These are phyloP conservation scores for Ciconia maguari DNA, from an alignment of 2,113 vertebrate genomes.

Conservation along the genomic window DNA sequence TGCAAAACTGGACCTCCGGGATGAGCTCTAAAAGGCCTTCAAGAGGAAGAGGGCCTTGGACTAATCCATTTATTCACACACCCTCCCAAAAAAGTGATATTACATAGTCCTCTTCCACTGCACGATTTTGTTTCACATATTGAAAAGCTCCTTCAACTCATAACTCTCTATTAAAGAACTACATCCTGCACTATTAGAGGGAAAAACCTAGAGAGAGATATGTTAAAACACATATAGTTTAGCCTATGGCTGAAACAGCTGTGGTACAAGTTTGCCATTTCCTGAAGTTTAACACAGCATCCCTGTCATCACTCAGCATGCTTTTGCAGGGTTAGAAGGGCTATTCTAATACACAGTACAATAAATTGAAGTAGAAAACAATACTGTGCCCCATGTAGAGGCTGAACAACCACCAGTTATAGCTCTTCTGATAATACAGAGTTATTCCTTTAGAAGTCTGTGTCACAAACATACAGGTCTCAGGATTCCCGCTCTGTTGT, in stretches of 20 bases:
- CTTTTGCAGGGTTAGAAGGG: background rate
- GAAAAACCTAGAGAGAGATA: background rate
- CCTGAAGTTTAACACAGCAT: background rate
- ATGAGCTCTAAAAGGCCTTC: background rate
- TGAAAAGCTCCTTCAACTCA: background rate
- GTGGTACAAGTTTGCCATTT: background rate
- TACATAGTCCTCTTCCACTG: background rate
- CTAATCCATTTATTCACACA: background rate
- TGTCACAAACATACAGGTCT: background rate
- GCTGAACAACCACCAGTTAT: background rate
- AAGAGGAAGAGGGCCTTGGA: background rate
- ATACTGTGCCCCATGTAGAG: background rate
- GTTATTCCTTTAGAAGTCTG: background rate
- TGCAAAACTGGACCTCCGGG: background rate
- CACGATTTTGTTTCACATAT: background rate
- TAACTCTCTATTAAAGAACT: background rate
- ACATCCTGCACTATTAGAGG: background rate
- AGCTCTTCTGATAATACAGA: background rate
- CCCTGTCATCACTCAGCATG: background rate
- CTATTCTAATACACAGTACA: background rate
- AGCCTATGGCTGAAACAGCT: background rate
- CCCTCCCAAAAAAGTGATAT: fast-evolving
- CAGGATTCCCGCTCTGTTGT: background rate
- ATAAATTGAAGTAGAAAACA: background rate
- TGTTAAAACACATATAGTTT: background rate